Evolutionary conservation across 2,888 invertebrate species (phyloP), one percentile per base, ranked within the genome.

Genomic region (Drosophila cognata): DNA sequence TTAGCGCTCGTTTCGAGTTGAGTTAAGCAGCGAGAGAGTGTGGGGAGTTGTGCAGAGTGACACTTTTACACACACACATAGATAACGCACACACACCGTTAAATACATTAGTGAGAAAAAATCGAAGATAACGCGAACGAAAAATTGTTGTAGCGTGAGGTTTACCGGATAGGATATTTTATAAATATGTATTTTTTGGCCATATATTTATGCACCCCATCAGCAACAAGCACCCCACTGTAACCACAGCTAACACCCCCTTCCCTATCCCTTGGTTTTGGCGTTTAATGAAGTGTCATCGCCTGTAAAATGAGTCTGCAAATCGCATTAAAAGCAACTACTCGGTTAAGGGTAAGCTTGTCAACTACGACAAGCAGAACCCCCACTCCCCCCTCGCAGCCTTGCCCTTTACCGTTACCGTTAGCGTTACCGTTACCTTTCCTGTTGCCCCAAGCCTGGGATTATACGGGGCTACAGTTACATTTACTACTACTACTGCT

Each of bases 271-370:
- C 88, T 76, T 71, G 59, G 59, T 73, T 82, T 88, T 83, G 81
- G 73, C 88, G 77, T 89, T 88, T 91, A 89, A 89, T 89, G 91
- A 89, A 89, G 89, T 89, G 89, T 89, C 89, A 91, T 90, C 89
- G 91, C 82, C 90, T 89, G 90, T 89, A 91, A 89, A 91, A 91
- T 91, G 89, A 88, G 90, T 88, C 89, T 83, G 88, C 84, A 91
- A 89, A 89, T 89, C 88, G 90, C 74, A 91, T 89, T 91, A 89
- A 84, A 89, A 56, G 38, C 72, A 80, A 84, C 78, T 86, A 86
- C 81, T 83, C 61, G 74, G 79, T 80, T 86, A 79, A 74, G 84
- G 87, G 86, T 83, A 79, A 89, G 74, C 77, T 77, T 84, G 85
- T 79, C 84, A 86, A 65, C 58, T 69, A 75, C 62, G 63, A 52